Conservation (phyloP, 2,888 invertebrate genomes). For the Lycophotia porphyrea region DNA sequence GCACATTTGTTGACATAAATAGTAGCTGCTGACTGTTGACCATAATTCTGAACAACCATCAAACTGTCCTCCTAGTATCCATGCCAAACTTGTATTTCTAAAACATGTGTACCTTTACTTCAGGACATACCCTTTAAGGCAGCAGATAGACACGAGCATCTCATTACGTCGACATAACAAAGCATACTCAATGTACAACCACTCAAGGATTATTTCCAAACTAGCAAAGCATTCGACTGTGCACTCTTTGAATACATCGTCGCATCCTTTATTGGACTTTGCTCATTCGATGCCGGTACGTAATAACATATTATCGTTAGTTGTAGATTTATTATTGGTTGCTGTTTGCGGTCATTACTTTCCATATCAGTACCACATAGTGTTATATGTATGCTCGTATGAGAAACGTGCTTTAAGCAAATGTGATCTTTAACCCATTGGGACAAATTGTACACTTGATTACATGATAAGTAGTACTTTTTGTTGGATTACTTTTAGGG, state of each 20-base stretch:
- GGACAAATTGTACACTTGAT: slow-evolving; percentile 25
- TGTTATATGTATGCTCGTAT: slow-evolving; percentile 11
- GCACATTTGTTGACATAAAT: background rate
- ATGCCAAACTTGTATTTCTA: slow-evolving; percentile 11
- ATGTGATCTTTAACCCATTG: slow-evolving; percentile 9
- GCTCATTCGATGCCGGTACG: slow-evolving; percentile 66
- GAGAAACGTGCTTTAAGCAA: slow-evolving; percentile 24
- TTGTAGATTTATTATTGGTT: slow-evolving; percentile 61
- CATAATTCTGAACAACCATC: slow-evolving; percentile 10
- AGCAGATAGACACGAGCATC: slow-evolving; percentile 54
- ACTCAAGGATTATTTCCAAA: slow-evolving; percentile 61
- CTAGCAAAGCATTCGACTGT: slow-evolving; percentile 28
- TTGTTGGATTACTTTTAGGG: background rate
- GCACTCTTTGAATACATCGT: slow-evolving; percentile 39
- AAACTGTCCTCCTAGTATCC: background rate
- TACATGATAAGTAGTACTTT: background rate
- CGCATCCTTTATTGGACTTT: slow-evolving; percentile 70
- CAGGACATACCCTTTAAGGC: slow-evolving; percentile 44
- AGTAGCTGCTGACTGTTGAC: background rate
- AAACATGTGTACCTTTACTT: slow-evolving; percentile 32
- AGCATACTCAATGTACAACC: slow-evolving; percentile 45
- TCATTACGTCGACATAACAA: slow-evolving; percentile 57
- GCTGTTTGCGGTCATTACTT: slow-evolving; percentile 54
- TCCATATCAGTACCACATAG: slow-evolving; percentile 45
- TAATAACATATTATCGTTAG: slow-evolving; percentile 66